Evolutionary conservation across 2,113 vertebrate genomes (phyloP).

Genomic region (Phrynosoma platyrhinos): DNA sequence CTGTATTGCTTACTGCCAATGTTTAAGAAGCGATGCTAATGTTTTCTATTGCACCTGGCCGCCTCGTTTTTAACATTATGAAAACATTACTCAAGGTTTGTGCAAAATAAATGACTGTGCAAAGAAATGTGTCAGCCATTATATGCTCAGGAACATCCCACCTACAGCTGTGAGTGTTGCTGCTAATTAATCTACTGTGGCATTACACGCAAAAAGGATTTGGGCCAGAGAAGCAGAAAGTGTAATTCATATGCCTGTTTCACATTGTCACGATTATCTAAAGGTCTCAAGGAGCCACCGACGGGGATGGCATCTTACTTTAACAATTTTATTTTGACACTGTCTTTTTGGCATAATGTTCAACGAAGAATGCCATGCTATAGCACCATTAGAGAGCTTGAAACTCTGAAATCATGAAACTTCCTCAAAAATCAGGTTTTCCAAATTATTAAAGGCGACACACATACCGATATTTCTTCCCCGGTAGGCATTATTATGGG

Average conservation of each 20-base stretch:
- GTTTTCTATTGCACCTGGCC: constrained; percentile 27
- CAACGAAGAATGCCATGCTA: constrained; percentile 11
- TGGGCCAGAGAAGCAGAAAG: constrained; percentile 36
- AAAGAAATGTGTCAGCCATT: constrained; percentile 61
- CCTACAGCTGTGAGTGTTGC: constrained; percentile 31
- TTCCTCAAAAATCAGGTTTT: neutral
- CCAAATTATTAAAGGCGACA: constrained; percentile 6
- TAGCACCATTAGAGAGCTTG: constrained; percentile 23
- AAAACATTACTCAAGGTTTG: constrained; percentile 28
- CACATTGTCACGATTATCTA: constrained; percentile 22
- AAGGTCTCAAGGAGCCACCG: constrained; percentile 30
- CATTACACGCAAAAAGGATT: constrained; percentile 45
- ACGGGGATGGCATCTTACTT: constrained; percentile 34
- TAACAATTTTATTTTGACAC: constrained; percentile 21
- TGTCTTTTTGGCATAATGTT: constrained; percentile 26
- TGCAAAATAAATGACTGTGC: constrained; percentile 42
- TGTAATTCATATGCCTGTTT: constrained; percentile 13
- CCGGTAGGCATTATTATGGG: constrained; percentile 20
- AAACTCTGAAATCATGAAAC: neutral
- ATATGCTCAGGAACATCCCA: constrained; percentile 49
- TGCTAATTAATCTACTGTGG: constrained; percentile 44
- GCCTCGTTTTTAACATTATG: constrained; percentile 21
- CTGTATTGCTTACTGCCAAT: neutral
- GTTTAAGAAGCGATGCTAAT: constrained; percentile 39
- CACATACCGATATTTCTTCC: neutral